Conservation (phyloP, 2,113 vertebrate genomes). For the human region DNA sequence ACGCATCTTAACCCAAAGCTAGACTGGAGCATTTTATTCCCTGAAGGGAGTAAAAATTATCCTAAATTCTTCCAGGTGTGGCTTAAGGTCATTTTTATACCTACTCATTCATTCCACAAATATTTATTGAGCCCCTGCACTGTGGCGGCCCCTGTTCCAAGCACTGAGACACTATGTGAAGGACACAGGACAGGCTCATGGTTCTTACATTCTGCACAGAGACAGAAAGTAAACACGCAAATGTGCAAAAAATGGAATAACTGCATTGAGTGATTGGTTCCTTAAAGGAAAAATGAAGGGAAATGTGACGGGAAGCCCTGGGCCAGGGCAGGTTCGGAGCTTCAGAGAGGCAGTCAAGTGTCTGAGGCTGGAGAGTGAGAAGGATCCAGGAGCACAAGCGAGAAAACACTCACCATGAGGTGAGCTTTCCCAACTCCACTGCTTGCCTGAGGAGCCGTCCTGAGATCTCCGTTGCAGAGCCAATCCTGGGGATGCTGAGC, state of each 20-base stretch:
- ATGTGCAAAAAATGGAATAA: not conserved
- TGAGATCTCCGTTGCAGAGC: not conserved
- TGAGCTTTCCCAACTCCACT: not conserved
- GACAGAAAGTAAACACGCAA: not conserved
- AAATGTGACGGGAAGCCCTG: not conserved
- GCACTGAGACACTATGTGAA: not conserved
- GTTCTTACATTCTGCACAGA: not conserved
- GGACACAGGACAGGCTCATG: not conserved
- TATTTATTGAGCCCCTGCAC: not conserved
- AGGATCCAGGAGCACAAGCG: not conserved
- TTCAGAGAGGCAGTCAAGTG: too few species aligned
- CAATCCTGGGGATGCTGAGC: not conserved
- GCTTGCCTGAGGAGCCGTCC: not conserved
- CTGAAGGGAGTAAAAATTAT: not conserved
- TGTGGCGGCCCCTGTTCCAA: not conserved
- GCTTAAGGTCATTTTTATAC: not conserved
- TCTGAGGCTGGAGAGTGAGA: not conserved
- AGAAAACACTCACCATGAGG: fast-evolving
- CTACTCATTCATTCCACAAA: not conserved
- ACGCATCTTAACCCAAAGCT: not conserved
- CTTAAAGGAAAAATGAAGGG: not conserved
- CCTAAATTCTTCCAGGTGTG: not conserved
- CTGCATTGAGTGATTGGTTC: not conserved
- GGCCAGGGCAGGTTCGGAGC: fast-evolving
- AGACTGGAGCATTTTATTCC: not conserved